Base-by-base conservation (phyloP, 2,113 vertebrate species). In the Nothobranchius kuhntae region DNA sequence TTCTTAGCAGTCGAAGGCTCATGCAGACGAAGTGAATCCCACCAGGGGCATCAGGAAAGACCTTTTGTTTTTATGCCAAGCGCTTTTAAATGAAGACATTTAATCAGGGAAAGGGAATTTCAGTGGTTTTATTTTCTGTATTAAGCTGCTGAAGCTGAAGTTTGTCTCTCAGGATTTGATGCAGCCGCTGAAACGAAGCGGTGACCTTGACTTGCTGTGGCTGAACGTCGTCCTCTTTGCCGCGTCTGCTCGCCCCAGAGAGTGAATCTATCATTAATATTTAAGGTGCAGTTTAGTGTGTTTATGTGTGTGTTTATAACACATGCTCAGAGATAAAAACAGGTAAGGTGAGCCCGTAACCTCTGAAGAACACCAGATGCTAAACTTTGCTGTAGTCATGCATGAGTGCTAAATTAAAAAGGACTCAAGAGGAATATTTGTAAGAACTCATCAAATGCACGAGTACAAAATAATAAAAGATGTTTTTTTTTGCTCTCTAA, bases 141-240 rank as follows among this genome's bases (percentile, higher is more conserved):
- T n/a, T 50, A 46, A 63, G 36, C 4, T 51, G 21, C 55, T 52
- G 73, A 53, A 7, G 11, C 14, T 47, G 9, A 62, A 36, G 48
- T 59, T 51, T 61, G 44, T n/a, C 53, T 69, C 17, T 44, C 7
- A 35, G 42, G 61, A 21, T 47, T 52, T 13, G 55, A 64, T 46
- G 42, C 51, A 38, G 35, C 10, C 61, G 24, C 55, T 65, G 52
- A 81, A 71, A 69, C 51, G 56, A 10, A 53, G 6, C 38, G 6
- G 55, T 80, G 65, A 87, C 85, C 85, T 84, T 87, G 75, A 81
- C 75, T 89, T 13, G 0, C 44, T 45, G 55, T 57, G 65, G 80
- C 61, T 78, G 38, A 62, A 55, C 83, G 59, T 77, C 68, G 72
- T 67, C 74, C 54, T 61, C 69, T 76, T 75, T 72, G 64, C 73